Conservation (phyloP, 2,797 vertebrate species). For the Eulemur rubriventer region DNA sequence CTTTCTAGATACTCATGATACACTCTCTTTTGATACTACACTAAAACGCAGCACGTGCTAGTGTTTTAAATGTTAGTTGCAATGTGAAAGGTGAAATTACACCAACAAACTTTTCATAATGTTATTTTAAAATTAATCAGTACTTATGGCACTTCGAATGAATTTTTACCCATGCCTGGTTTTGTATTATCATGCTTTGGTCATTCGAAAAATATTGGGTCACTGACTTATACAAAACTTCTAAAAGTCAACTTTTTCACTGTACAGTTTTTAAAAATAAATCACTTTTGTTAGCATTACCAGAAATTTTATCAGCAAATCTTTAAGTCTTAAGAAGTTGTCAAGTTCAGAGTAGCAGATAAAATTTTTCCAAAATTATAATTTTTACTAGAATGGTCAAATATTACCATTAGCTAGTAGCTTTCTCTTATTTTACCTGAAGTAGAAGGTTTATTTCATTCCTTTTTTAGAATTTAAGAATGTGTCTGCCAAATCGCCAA, state of each 20-base stretch:
- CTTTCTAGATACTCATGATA: background rate
- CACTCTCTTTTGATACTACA: background rate
- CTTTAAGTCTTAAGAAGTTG: background rate
- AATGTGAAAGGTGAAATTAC: background rate
- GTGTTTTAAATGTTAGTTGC: background rate
- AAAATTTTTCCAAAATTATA: background rate
- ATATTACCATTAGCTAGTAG: background rate
- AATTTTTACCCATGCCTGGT: background rate
- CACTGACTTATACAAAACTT: background rate
- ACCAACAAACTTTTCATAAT: background rate
- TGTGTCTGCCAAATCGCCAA: background rate
- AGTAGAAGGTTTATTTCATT: background rate
- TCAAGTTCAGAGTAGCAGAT: background rate
- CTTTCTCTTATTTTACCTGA: background rate
- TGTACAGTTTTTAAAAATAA: background rate
- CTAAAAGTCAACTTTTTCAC: background rate
- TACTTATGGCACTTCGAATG: background rate
- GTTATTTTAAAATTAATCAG: background rate
- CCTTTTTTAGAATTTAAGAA: background rate
- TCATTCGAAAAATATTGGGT: background rate
- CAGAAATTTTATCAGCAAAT: background rate
- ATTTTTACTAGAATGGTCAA: background rate
- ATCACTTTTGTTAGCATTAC: background rate
- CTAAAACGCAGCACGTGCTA: background rate
- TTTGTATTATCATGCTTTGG: background rate